Conservation (phyloP, 1,140 invertebrate genomes). For the Drosophila navojoa region DNA sequence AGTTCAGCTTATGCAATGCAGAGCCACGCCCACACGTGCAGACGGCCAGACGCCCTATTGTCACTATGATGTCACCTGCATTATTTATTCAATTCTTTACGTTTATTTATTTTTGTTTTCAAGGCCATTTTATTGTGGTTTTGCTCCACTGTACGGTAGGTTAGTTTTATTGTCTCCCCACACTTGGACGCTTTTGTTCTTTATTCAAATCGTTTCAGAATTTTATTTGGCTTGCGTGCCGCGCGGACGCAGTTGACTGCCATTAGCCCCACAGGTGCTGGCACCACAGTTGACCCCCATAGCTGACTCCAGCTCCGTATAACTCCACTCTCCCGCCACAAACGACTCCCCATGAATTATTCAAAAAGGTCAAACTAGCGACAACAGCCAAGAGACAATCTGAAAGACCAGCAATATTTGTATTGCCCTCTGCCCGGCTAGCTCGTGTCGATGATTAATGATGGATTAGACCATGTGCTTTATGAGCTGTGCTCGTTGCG, state of each 20-base stretch:
- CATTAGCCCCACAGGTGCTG: constrained; percentile 54
- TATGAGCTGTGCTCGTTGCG: constrained; percentile 27
- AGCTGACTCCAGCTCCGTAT: too few relatives aligned
- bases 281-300: constrained; percentile 23
- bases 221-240: constrained; percentile 68
- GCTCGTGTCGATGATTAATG: constrained; percentile 43
- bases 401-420: constrained; percentile 3
- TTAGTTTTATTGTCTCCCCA: constrained; percentile 64
- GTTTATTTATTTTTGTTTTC: constrained; percentile 74
- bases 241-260: constrained; percentile 69
- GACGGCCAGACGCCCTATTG: neutral
- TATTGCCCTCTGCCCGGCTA: neutral
- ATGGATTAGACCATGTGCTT: constrained; percentile 46
- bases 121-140: constrained; percentile 55
- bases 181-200: constrained; percentile 61
- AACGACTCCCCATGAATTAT: constrained; percentile 62
- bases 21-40: neutral
- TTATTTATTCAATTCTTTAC: neutral
- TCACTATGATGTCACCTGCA: constrained; percentile 56
- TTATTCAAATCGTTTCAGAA: constrained; percentile 59
- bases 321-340: neutral
- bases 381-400: constrained; percentile 18
- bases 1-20: constrained; percentile 52
- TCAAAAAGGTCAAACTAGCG: constrained; percentile 72
- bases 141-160: constrained; percentile 69